Base-by-base conservation (phyloP, 2,888 invertebrate genomes). In the Plusia festucae region DNA sequence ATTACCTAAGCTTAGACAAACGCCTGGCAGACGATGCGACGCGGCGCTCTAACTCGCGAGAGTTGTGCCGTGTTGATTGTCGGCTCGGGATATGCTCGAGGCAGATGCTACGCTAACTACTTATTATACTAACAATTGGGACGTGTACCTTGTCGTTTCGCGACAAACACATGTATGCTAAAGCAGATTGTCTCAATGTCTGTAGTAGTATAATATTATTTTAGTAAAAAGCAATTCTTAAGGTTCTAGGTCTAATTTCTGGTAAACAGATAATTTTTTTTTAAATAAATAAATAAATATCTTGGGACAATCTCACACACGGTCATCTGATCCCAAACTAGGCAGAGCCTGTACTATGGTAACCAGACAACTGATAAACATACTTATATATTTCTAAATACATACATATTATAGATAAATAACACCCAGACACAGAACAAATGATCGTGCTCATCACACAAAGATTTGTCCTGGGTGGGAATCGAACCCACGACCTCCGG, bases 1-100 rank as follows among this genome's bases (percentile, higher is more conserved):
- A 82, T 84, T 83, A 83, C 70, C 73, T 73, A 70, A 81, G 80
- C 76, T 73, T 73, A 80, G 74, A 78, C 78, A 79, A 77, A 80
- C 68, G 71, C 57, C 76, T 73, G 72, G 78, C 73, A 79, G 76
- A 74, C 75, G 69, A 44, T 64, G 46, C 75, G 68, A 24, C 70
- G 44, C 63, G 53, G 34, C 49, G 61, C 64, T 64, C 64, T 78
- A 78, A 80, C 79, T 80, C 70, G 68, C 65, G 65, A 59, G 72
- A 77, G 78, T 78, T 80, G 75, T 65, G 63, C 73, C 56, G 46
- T 55, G 61, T 65, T 83, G 78, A 82, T 82, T 85, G 85, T 76
- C 77, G 71, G 59, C 70, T 76, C 71, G 60, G 67, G 78, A 75
- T 73, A 73, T 70, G 78, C 78, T 75, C 62, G 75, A 73, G 78